Base-by-base conservation (phyloP, 2,888 invertebrate species). In the Cheilosia variabilis region DNA sequence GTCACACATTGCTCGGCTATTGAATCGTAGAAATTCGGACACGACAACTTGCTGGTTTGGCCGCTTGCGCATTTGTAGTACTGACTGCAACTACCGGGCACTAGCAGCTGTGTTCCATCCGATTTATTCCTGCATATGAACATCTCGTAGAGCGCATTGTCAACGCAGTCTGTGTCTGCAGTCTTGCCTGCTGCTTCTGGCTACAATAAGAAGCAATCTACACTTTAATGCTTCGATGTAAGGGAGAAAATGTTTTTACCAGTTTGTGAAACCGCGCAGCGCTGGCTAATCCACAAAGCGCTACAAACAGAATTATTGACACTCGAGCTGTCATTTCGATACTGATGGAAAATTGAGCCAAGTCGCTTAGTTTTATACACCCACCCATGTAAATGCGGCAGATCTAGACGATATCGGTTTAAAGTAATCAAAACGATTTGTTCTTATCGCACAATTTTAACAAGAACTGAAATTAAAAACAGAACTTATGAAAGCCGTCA, bases 11-110 rank as follows among this genome's bases (percentile, higher is more conserved):
- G 82, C 17, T 88, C 86, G 1, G 75, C 66, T 27, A 57, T 66
- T 2, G 88, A 71, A 75, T 91, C 90, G 83, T 87, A 91, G 15
- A 87, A 89, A 0, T 71, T 68, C 1, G 89, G 76, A 55, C 91
- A 91, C 0, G 58, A 68, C 27, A 55, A 80, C 24, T 88, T 66
- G 4, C 76, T 7, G 2, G 89, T 88, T 1, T 75, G 55, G 3
- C 89, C 89, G 31, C 87, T 87, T 37, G 88, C 88, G 24, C 91
- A 91, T 69, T 89, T 88, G 37, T 90, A 91, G 87, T 89, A 91
- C 50, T 89, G 87, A 0, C 89, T 89, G 69, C 91, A 91, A 72
- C 90, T 91, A 15, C 91, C 91, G 1, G 91, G 91, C 3, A 91
- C 91, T 5, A 91, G 37, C 10, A 89, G 82, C 2, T 88, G 89